phyloP scores from a whole-genome alignment of 2,888 invertebrate species.

The Heliconius aoede region DNA sequence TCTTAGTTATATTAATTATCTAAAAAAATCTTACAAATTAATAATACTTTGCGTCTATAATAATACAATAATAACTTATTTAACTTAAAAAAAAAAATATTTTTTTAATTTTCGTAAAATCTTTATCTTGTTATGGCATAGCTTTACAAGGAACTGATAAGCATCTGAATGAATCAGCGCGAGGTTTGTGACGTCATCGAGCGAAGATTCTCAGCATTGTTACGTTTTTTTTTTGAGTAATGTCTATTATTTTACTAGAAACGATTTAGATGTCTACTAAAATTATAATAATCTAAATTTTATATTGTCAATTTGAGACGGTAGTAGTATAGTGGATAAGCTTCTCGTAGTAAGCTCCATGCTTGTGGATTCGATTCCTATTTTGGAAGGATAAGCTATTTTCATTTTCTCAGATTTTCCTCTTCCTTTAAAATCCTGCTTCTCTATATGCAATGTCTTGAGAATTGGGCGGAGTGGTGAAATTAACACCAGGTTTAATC shows the following conservation, averaged over 20 bases:
- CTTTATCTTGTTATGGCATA: conserved; percentile 9
- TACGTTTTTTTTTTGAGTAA: conserved; percentile 35
- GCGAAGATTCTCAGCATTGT: conserved; percentile 27
- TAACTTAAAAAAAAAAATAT: neutral
- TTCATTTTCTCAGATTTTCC: too few species aligned
- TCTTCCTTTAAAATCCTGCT: too few species aligned
- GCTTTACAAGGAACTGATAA: conserved; percentile 22
- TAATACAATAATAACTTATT: neutral
- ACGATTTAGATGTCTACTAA: conserved; percentile 8
- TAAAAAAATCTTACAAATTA: neutral
- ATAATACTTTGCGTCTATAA: neutral
- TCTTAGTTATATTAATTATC: neutral
- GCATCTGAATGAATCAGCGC: conserved; percentile 29
- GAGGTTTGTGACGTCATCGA: conserved; percentile 28
- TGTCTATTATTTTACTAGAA: neutral
- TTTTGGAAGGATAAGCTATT: neutral
- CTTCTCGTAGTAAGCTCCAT: too few species aligned
- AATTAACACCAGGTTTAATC: too few species aligned
- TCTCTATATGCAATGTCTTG: neutral
- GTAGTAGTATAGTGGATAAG: too few species aligned
- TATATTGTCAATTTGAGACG: too few species aligned
- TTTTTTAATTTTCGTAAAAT: conserved; percentile 9
- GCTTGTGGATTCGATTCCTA: neutral
- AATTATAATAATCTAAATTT: neutral
- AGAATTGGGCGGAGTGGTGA: too few species aligned